Evolutionary conservation across 2,113 vertebrate genomes (phyloP).

Genomic region (Montifringilla adamsi): DNA sequence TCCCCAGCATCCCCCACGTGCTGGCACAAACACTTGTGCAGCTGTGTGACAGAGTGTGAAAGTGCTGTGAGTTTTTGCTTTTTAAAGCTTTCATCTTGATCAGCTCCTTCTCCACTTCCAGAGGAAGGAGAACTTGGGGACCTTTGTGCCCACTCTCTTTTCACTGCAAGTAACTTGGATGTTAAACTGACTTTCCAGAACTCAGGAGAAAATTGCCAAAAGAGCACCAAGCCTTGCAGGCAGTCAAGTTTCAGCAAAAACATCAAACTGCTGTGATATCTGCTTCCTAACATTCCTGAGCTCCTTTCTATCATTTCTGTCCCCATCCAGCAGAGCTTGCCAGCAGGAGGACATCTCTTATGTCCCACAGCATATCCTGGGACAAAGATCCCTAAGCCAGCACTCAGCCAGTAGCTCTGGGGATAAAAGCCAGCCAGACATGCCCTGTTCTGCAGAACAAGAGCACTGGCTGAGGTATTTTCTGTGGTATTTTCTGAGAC

Average conservation of each 20-base stretch:
- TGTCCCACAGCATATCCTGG: not conserved
- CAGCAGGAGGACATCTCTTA: not conserved
- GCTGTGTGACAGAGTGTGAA: not conserved
- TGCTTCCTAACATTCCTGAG: not conserved
- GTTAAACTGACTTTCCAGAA: not conserved
- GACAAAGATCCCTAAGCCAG: not conserved
- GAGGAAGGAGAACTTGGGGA: not conserved
- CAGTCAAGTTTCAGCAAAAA: conserved; percentile 23
- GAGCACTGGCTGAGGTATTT: not conserved
- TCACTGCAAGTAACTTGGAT: not conserved
- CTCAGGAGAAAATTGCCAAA: conserved; percentile 18
- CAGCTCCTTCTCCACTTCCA: not conserved
- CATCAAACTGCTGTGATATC: not conserved
- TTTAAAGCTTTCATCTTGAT: not conserved
- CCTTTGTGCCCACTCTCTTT: not conserved
- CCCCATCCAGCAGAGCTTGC: not conserved
- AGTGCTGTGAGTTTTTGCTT: not conserved
- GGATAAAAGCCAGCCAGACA: not conserved
- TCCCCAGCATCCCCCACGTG: not conserved
- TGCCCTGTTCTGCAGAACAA: not conserved
- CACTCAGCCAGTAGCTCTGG: not conserved
- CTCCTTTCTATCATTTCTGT: not conserved
- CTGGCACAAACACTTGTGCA: not conserved
- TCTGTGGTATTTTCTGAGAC: too few species aligned
- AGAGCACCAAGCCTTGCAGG: conserved; percentile 30